Percentiles rank a stretch among this genome's conserved stretches.
phyloP scores from a whole-genome alignment of 1,140 invertebrate species.

The Myzus persicae region DNA sequence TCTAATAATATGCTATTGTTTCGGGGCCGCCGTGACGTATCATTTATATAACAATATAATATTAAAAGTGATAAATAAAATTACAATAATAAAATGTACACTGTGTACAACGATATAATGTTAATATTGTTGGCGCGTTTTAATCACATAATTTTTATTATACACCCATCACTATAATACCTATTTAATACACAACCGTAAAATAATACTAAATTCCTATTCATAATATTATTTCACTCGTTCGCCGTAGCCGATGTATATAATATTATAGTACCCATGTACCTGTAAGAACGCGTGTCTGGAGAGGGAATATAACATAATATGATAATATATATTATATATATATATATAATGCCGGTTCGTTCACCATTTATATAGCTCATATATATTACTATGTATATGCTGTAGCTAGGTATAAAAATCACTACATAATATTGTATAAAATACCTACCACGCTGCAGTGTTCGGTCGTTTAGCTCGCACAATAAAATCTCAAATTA shows the following conservation, averaged over 20 bases:
- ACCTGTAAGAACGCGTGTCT: neutral
- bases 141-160: neutral
- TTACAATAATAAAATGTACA: too few relatives aligned
- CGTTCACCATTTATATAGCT: neutral
- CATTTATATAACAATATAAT: neutral
- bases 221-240: neutral
- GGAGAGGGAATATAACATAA: neutral
- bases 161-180: neutral
- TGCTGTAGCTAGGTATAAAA: neutral
- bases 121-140: neutral
- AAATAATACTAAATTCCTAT: slow-evolving; percentile 12
- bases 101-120: too few relatives aligned
- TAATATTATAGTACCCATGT: too few relatives aligned
- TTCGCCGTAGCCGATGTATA: too few relatives aligned
- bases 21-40: too few relatives aligned
- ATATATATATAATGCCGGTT: neutral
- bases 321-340: too few relatives aligned
- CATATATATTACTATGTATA: neutral
- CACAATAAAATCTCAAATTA: slow-evolving; percentile 9
- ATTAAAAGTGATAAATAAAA: too few relatives aligned
- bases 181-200: neutral
- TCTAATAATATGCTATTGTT: neutral
- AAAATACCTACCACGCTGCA: neutral
- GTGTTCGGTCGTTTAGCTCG: neutral
- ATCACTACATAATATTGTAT: neutral